Evolutionary conservation across 30 jellyfish, hydroid and myxozoan species (phyloP).

Genomic region (Hydractinia echinata): DNA sequence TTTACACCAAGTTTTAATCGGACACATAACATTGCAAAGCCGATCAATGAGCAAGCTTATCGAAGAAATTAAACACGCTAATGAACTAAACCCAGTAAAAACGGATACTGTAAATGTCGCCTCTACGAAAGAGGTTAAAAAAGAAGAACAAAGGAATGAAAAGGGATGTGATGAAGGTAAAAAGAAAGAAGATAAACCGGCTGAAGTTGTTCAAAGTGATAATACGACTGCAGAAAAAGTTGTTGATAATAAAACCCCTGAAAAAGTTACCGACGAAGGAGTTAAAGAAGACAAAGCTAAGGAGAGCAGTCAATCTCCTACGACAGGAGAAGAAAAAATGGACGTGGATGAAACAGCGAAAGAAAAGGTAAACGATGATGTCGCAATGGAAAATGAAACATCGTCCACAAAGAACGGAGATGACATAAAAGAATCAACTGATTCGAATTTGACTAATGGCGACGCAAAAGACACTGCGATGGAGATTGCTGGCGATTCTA

Average conservation of each 20-base stretch:
- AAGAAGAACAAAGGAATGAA: slow-evolving; percentile 31
- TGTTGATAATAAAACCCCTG: slow-evolving; percentile 17
- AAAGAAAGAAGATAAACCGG: background rate
- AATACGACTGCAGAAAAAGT: background rate
- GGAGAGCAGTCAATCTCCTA: slow-evolving; percentile 26
- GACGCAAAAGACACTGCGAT: too few species aligned
- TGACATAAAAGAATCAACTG: background rate
- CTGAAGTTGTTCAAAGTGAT: background rate
- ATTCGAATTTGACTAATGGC: background rate
- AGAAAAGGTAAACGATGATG: background rate
- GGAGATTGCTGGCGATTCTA: too few species aligned
- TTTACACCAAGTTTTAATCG: slow-evolving; percentile 54
- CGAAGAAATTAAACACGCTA: slow-evolving; percentile 12
- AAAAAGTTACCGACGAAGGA: slow-evolving; percentile 13
- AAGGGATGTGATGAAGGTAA: slow-evolving; percentile 10
- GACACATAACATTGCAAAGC: slow-evolving; percentile 55
- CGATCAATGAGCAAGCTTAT: slow-evolving; percentile 51
- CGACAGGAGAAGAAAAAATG: slow-evolving; percentile 11
- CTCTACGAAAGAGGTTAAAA: slow-evolving; percentile 16
- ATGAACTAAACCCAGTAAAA: slow-evolving; percentile 2
- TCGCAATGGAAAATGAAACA: background rate
- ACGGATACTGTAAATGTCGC: slow-evolving; percentile 5
- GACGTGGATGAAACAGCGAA: slow-evolving; percentile 32
- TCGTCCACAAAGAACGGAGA: background rate
- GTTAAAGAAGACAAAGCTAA: slow-evolving; percentile 21